Conservation (phyloP, 2,888 invertebrate genomes). For the Acrobasis repandana region DNA sequence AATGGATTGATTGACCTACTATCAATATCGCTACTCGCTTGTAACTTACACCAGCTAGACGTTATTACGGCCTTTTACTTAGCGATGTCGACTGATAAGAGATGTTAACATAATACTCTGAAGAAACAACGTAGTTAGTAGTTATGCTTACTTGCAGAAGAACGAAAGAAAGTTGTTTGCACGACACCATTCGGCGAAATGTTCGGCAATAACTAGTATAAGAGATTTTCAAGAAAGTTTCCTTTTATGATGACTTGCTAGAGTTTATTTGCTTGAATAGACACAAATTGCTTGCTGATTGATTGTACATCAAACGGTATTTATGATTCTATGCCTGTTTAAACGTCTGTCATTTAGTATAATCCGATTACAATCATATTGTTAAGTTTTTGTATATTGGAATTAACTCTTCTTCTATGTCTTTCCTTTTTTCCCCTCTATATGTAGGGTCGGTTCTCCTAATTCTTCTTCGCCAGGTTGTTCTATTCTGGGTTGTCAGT, state of each 20-base stretch:
- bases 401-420: too few species aligned
- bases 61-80: constrained; percentile 31
- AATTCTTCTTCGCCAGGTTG: too few species aligned
- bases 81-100: constrained; percentile 30
- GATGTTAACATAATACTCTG: constrained; percentile 28
- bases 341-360: too few species aligned
- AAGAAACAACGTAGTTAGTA: constrained; percentile 22
- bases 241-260: constrained; percentile 10
- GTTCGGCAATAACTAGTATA: neutral
- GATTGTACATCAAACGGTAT: too few species aligned
- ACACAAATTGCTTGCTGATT: constrained; percentile 3
- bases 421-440: too few species aligned
- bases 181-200: constrained; percentile 1
- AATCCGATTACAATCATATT: too few species aligned
- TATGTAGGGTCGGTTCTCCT: too few species aligned
- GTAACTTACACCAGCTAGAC: constrained; percentile 10
- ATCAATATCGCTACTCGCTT: constrained; percentile 7
- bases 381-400: too few species aligned
- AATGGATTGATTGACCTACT: too few species aligned
- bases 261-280: constrained; percentile 4
- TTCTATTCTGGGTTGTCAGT: too few species aligned
- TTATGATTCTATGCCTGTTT: too few species aligned
- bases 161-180: constrained; percentile 20
- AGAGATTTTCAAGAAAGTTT: constrained; percentile 3
- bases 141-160: constrained; percentile 21